Base-by-base conservation (phyloP, 2,113 vertebrate genomes). In the Atrichornis clamosus region DNA sequence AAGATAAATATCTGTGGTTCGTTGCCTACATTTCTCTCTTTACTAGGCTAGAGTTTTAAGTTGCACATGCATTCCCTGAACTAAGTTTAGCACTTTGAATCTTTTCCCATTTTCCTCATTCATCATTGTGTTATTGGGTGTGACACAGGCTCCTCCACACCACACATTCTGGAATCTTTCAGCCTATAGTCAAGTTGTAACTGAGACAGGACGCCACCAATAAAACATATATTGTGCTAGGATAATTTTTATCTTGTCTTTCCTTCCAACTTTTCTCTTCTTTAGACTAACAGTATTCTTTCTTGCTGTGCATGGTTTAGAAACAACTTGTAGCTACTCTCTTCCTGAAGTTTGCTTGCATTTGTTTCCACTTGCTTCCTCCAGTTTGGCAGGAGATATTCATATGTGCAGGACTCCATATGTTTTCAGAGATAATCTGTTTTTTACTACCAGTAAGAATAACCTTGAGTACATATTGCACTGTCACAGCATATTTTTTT, bases 391-490 rank as follows among this genome's bases (percentile, higher is more conserved):
- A 88, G 79, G 15, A 86, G 79, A 95, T 68, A 33, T 46, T n/a
- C 13, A 1, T 68, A 41, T 92, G 64, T 72, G 69, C 56, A 92
- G 76, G 79, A 75, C 49, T 93, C 90, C 82, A 70, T 94, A 68
- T 93, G 88, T 90, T 96, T 93, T 86, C 85, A 92, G 88, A 89
- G 88, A 92, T 94, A 87, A 96, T 97, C 92, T 95, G 64, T 60
- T 89, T 92, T 97, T 96, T 96, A 96, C 95, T 96, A 96, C 95
- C 92, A 92, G 95, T 92, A 96, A 97, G 92, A 93, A 93, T 95
- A 97, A 96, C 88, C 93, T 92, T 92, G 83, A 95, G 49, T 93
- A 92, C 90, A 96, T 90, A 95, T 72, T 96, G 92, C 88, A 87
- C 90, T 96, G 95, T 96, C 96, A 96, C 68, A 97, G 87, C 58